Percentiles rank a stretch among this genome's conserved stretches.
phyloP scores from a whole-genome alignment of 2,797 vertebrate genomes.

The Choloepus didactylus region DNA sequence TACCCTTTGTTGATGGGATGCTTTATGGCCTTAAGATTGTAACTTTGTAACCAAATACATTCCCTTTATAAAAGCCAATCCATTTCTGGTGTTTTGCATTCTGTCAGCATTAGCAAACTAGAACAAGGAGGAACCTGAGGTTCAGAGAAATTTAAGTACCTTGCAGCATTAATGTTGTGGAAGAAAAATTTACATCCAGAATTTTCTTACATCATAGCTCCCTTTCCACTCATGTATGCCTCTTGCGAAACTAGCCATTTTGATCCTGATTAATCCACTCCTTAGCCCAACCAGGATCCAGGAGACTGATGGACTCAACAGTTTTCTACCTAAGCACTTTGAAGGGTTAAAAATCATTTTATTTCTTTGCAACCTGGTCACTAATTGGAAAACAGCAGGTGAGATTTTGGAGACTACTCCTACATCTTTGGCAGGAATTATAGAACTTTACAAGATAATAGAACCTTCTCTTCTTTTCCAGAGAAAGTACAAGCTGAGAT shows the following conservation, averaged over 20 bases:
- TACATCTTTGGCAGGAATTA: background rate
- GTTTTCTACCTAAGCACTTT: background rate
- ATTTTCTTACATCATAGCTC: background rate
- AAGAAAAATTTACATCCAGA: background rate
- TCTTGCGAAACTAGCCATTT: background rate
- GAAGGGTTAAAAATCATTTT: background rate
- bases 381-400: background rate
- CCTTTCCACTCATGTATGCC: background rate
- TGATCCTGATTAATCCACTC: background rate
- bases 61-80: too few relatives aligned
- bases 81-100: too few relatives aligned
- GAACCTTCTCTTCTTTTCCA: conserved; percentile 62
- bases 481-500: conserved; percentile 93
- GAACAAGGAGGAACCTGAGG: background rate
- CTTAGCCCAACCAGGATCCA: background rate
- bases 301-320: background rate
- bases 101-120: too few relatives aligned
- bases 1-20: too few relatives aligned
- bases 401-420: background rate
- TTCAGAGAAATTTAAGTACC: background rate
- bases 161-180: background rate
- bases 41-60: too few relatives aligned
- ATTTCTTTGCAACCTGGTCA: background rate
- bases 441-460: background rate
- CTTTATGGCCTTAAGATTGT: too few relatives aligned